These are phyloP conservation scores for Scaptomyza hsui DNA, from an alignment of 1,140 invertebrate species.

Conservation along the genomic window DNA sequence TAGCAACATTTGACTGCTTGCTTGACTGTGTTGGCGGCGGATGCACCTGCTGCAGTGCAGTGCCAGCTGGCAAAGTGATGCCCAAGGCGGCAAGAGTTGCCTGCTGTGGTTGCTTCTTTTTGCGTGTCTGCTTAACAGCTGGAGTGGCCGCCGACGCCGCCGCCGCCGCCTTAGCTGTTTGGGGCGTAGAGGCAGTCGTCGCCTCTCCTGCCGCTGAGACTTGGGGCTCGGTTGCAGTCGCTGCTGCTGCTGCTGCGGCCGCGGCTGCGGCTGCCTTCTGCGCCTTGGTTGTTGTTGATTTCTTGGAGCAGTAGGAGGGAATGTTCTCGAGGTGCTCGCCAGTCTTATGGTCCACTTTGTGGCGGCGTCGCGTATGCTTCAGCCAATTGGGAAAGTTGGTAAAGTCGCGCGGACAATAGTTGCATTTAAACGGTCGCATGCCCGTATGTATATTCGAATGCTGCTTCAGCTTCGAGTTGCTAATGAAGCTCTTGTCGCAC, in stretches of 20 bases:
- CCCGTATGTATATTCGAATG: slow-evolving; percentile 86
- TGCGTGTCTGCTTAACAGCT: slow-evolving; percentile 55
- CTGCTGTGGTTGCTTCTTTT: slow-evolving; percentile 73
- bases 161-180: slow-evolving; percentile 10
- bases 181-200: not conserved
- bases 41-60: slow-evolving; percentile 63
- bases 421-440: slow-evolving; percentile 85
- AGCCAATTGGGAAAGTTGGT: slow-evolving; percentile 86
- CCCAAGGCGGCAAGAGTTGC: slow-evolving; percentile 65
- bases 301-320: slow-evolving; percentile 82
- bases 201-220: slow-evolving; percentile 14
- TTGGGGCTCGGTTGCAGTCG: slow-evolving; percentile 18
- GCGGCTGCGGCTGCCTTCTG: slow-evolving; percentile 65
- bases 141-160: slow-evolving; percentile 30
- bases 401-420: slow-evolving; percentile 85
- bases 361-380: slow-evolving; percentile 85
- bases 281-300: slow-evolving; percentile 71
- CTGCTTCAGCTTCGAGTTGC: slow-evolving; percentile 85
- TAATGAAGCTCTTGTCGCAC: slow-evolving; percentile 85
- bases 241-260: slow-evolving; percentile 48
- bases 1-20: slow-evolving; percentile 30
- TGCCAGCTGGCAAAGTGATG: slow-evolving; percentile 66
- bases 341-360: slow-evolving; percentile 86
- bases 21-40: slow-evolving; percentile 19
- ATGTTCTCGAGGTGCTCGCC: slow-evolving; percentile 84